Evolutionary conservation across 2,113 vertebrate species (phyloP).

Genomic region (Tragelaphus scriptus): DNA sequence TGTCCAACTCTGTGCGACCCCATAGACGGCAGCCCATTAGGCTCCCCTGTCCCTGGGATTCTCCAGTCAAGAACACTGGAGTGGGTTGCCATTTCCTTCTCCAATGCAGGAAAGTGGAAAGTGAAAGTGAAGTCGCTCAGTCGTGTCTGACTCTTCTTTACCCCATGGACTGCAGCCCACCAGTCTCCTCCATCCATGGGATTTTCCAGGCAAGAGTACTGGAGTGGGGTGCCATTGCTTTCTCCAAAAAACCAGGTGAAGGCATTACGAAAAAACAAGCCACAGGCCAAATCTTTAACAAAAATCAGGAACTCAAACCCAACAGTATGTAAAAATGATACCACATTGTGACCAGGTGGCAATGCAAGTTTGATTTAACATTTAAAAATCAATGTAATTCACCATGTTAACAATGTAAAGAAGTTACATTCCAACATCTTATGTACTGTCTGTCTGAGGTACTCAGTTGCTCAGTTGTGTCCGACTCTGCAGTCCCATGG

Average conservation of each 20-base stretch:
- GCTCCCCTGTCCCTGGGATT: too few species aligned
- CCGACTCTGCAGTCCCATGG: accelerated
- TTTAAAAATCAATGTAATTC: background rate
- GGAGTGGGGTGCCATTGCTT: too few species aligned
- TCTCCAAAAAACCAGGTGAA: background rate
- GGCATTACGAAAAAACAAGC: background rate
- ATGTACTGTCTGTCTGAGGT: background rate
- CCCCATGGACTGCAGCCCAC: too few species aligned
- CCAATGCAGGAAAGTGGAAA: too few species aligned
- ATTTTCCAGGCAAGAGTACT: too few species aligned
- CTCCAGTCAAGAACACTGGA: too few species aligned
- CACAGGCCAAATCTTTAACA: background rate
- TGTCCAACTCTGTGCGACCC: too few species aligned
- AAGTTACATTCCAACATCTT: background rate
- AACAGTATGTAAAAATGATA: background rate
- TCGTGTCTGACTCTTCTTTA: too few species aligned
- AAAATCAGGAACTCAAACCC: background rate
- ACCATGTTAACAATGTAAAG: background rate
- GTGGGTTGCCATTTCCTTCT: too few species aligned
- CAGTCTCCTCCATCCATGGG: too few species aligned
- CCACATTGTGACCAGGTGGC: background rate
- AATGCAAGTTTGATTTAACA: background rate
- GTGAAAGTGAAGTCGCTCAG: too few species aligned
- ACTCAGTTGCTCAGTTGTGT: accelerated
- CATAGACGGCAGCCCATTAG: too few species aligned